A percentile compares a stretch with the other conserved stretches of the same genome.
These are phyloP conservation scores for Rhingia campestris DNA, from an alignment of 2,888 invertebrate genomes.

Conservation along the genomic window DNA sequence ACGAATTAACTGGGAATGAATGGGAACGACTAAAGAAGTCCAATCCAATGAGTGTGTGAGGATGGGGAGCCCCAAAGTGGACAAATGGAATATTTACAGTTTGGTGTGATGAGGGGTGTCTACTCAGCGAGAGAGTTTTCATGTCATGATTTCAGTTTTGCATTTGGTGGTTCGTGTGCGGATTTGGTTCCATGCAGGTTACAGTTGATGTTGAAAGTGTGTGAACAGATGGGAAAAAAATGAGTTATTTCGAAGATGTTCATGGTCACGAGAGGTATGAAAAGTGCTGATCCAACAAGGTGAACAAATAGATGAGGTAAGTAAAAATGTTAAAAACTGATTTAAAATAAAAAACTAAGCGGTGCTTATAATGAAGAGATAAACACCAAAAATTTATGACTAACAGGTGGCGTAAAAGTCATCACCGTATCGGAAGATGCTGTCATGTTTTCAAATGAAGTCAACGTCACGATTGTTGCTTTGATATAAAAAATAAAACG, in stretches of 20 bases:
- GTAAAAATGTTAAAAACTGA: too few relatives aligned
- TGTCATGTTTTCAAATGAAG: too few relatives aligned
- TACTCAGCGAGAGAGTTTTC: conserved; percentile 33
- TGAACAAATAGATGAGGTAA: too few relatives aligned
- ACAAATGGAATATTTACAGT: conserved; percentile 37
- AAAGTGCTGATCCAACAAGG: too few relatives aligned
- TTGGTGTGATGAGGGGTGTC: conserved; percentile 4
- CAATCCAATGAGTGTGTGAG: conserved; percentile 15
- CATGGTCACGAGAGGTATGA: not conserved
- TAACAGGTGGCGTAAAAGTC: too few relatives aligned
- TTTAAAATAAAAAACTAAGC: too few relatives aligned
- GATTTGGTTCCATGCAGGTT: conserved; percentile 32
- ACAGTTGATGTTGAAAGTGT: conserved; percentile 50
- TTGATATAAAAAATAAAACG: too few relatives aligned
- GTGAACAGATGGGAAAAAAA: conserved; percentile 3
- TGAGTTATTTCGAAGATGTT: not conserved
- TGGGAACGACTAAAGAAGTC: conserved; percentile 14
- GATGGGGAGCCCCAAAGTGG: conserved; percentile 35
- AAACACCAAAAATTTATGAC: too few relatives aligned
- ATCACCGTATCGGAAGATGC: too few relatives aligned
- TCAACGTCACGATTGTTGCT: too few relatives aligned
- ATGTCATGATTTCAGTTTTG: not conserved
- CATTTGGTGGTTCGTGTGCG: conserved; percentile 23
- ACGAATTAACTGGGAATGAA: conserved; percentile 8
- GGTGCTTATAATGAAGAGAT: too few relatives aligned